Percentiles rank a stretch among this genome's conserved stretches.
phyloP scores from a whole-genome alignment of 2,113 vertebrate genomes.

The Muscicapa adusta region DNA sequence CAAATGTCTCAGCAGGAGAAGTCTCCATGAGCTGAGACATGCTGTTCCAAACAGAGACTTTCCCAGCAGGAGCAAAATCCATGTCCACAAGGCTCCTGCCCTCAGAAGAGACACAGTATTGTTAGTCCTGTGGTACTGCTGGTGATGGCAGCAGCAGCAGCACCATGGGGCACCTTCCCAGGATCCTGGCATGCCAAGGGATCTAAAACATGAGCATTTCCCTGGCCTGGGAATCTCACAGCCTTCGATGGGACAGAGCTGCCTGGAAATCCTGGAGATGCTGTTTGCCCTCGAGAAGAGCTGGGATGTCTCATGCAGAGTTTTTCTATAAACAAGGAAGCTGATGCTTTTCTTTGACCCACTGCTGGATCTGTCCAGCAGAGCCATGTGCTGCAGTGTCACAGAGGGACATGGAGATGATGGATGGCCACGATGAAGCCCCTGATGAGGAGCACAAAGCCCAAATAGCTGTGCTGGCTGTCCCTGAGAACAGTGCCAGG shows the following conservation, averaged over 20 bases:
- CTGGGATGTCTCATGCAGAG: background rate
- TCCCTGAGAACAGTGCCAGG: accelerated
- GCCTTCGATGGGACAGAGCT: background rate
- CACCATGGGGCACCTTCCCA: background rate
- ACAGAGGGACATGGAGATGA: accelerated
- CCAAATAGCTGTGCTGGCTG: background rate
- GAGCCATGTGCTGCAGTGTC: background rate
- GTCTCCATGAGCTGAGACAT: accelerated
- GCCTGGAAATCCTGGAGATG: background rate
- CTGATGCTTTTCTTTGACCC: background rate
- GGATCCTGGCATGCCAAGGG: background rate
- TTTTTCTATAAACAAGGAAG: background rate
- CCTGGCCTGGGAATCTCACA: background rate
- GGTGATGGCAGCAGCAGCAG: background rate
- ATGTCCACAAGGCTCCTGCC: background rate
- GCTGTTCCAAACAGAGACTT: background rate
- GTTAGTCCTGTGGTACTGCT: background rate
- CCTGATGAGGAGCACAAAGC: background rate
- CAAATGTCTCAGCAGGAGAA: background rate
- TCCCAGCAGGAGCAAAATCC: background rate
- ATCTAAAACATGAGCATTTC: background rate
- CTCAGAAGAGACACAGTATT: background rate
- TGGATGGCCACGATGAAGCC: accelerated
- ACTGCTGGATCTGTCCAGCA: background rate
- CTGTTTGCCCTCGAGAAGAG: background rate